These are phyloP conservation scores for Allacma fusca DNA, from an alignment of 2,888 invertebrate genomes.

Conservation along the genomic window DNA sequence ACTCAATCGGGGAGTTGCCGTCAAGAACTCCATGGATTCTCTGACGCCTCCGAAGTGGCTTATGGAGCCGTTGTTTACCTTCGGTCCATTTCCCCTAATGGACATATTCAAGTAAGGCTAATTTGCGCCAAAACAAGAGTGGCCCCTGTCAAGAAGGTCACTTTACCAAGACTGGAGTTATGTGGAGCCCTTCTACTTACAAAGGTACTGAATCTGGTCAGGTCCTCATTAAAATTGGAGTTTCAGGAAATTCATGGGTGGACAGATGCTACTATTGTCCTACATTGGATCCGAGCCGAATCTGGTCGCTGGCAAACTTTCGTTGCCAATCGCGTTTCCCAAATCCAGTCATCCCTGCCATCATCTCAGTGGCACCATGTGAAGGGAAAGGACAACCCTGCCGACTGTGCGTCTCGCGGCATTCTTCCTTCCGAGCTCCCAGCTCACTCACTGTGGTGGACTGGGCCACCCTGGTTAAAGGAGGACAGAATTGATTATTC, in stretches of 20 bases:
- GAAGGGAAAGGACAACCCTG: constrained; percentile 19
- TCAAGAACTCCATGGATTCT: constrained; percentile 45
- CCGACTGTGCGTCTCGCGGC: constrained; percentile 32
- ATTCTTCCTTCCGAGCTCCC: not conserved
- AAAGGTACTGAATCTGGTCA: constrained; percentile 48
- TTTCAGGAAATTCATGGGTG: constrained; percentile 1
- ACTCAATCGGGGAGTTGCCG: not conserved
- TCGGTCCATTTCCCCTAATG: too few species aligned
- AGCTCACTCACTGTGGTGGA: not conserved
- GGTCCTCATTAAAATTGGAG: not conserved
- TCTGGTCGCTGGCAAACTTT: constrained; percentile 36
- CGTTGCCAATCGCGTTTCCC: constrained; percentile 51
- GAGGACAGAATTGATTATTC: not conserved
- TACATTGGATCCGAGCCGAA: constrained; percentile 6
- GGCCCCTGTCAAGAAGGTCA: constrained; percentile 56
- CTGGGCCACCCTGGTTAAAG: not conserved
- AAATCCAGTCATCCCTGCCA: constrained; percentile 45
- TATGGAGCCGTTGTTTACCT: constrained; percentile 32
- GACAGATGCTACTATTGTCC: constrained; percentile 19
- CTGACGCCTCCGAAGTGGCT: constrained; percentile 33
- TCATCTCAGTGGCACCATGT: constrained; percentile 38
- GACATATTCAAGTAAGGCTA: not conserved
- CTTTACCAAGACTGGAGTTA: constrained; percentile 62
- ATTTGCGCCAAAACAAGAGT: constrained; percentile 55
- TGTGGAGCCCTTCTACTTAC: constrained; percentile 61